phyloP scores from a whole-genome alignment of 2,113 vertebrate genomes.

The Eleginops maclovinus region DNA sequence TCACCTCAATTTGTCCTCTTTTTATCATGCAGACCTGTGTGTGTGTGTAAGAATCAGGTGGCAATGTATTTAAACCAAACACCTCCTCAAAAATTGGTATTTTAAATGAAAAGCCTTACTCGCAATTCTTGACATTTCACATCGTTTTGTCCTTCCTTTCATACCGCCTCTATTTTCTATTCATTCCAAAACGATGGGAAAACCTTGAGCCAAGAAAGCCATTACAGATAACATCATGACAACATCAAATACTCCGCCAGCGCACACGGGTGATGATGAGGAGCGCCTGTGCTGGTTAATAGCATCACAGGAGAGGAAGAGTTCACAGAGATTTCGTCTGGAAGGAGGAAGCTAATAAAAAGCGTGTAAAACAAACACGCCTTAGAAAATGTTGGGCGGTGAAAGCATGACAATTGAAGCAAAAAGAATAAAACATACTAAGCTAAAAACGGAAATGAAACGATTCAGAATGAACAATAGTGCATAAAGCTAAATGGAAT shows the following conservation, averaged over 20 bases:
- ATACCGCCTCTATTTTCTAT: not conserved
- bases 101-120: not conserved
- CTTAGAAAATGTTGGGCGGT: not conserved
- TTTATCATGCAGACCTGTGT: too few species aligned
- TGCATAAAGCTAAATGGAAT: not conserved
- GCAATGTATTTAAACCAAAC: not conserved
- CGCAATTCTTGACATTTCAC: not conserved
- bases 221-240: not conserved
- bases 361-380: not conserved
- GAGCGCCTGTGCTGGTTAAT: not conserved
- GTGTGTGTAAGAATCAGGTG: too few species aligned
- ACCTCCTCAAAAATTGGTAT: not conserved
- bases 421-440: not conserved
- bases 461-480: not conserved
- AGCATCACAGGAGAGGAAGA: not conserved
- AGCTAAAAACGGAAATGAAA: not conserved
- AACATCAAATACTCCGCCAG: not conserved
- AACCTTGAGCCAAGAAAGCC: not conserved
- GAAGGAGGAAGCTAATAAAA: not conserved
- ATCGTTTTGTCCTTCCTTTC: not conserved
- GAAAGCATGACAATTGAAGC: too few species aligned
- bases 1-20: too few species aligned
- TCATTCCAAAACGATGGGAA: not conserved
- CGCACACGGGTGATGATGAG: not conserved
- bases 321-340: not conserved